These are phyloP conservation scores for Argynnis bischoffii DNA, from an alignment of 2,888 invertebrate genomes.

Conservation along the genomic window DNA sequence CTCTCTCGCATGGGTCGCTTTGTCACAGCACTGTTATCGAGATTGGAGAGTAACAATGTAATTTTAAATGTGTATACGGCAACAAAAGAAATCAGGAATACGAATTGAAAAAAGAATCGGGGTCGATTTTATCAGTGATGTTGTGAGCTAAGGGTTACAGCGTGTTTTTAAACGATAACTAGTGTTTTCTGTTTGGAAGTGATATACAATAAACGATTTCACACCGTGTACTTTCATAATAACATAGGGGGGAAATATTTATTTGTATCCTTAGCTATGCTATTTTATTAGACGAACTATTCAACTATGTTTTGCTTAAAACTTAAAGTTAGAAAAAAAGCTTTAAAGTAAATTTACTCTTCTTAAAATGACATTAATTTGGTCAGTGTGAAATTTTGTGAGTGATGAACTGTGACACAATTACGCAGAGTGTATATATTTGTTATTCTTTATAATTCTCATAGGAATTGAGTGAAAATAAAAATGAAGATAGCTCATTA, in stretches of 20 bases:
- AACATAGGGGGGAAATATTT: background rate
- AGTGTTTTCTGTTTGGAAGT: constrained; percentile 6
- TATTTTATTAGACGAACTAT: too few relatives aligned
- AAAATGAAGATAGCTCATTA: too few relatives aligned
- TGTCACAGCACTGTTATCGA: constrained; percentile 73
- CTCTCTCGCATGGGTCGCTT: constrained; percentile 61
- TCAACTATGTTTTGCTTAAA: too few relatives aligned
- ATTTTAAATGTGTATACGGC: constrained; percentile 70
- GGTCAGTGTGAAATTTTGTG: too few relatives aligned
- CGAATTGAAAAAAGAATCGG: constrained; percentile 59
- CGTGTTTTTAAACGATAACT: constrained; percentile 30
- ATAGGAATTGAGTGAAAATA: too few relatives aligned
- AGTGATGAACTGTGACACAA: too few relatives aligned
- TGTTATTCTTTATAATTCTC: too few relatives aligned
- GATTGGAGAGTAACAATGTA: constrained; percentile 76
- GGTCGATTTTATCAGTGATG: constrained; percentile 60
- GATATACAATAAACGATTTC: constrained; percentile 17
- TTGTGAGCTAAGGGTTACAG: constrained; percentile 42
- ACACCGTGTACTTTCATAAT: constrained; percentile 5
- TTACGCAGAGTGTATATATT: too few relatives aligned
- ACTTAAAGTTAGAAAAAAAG: too few relatives aligned
- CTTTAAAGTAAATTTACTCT: too few relatives aligned
- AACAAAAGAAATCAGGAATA: constrained; percentile 68
- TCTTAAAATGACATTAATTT: too few relatives aligned
- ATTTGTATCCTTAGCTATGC: too few relatives aligned